These are phyloP conservation scores for Coendou prehensilis DNA, from an alignment of 2,797 vertebrate species.

Conservation along the genomic window DNA sequence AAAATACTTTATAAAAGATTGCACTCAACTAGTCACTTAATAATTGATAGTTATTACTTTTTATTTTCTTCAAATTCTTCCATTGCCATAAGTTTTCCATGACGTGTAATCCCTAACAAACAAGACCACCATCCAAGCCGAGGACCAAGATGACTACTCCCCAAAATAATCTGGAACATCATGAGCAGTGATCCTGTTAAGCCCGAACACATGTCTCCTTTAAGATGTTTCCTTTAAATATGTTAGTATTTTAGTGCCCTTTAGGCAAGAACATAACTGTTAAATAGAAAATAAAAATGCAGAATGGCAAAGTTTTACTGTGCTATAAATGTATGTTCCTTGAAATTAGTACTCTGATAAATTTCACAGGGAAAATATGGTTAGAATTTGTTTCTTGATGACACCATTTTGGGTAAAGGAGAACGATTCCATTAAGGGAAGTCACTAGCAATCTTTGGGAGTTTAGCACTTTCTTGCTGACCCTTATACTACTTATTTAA, in stretches of 20 bases:
- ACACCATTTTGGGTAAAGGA: background rate
- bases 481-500: background rate
- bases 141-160: background rate
- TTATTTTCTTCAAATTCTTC: background rate
- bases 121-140: background rate
- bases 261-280: slow-evolving; percentile 44
- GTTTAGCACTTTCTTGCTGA: background rate
- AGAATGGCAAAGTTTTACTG: slow-evolving; percentile 31
- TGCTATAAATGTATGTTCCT: slow-evolving; percentile 39
- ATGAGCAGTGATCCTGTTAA: slow-evolving; percentile 27
- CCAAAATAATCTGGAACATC: slow-evolving; percentile 41
- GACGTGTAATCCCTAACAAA: background rate
- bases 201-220: slow-evolving; percentile 64
- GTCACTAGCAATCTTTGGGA: background rate
- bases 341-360: background rate
- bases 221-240: slow-evolving; percentile 60
- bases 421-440: background rate
- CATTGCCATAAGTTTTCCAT: background rate
- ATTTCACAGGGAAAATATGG: slow-evolving; percentile 12
- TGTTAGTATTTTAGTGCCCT: slow-evolving; percentile 70
- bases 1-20: background rate
- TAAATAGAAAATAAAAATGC: slow-evolving; percentile 41
- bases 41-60: background rate
- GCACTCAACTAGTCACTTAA: background rate
- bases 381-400: background rate